These are phyloP conservation scores for Dione juno DNA, from an alignment of 2,888 invertebrate genomes.

Conservation along the genomic window DNA sequence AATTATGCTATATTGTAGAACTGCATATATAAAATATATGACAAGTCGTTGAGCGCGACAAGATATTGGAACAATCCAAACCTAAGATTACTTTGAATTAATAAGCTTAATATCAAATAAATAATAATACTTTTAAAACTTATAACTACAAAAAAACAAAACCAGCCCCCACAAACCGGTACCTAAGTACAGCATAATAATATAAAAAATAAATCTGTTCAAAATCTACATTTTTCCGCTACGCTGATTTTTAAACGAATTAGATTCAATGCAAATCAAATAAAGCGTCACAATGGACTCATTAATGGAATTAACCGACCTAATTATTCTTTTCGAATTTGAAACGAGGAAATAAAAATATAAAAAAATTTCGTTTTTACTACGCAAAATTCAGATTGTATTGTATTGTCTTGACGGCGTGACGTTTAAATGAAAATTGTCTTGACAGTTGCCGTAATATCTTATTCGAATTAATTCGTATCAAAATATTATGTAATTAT, in stretches of 20 bases:
- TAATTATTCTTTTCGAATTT: slow-evolving; percentile 66
- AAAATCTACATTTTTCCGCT: slow-evolving; percentile 50
- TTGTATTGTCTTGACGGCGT: slow-evolving; percentile 8
- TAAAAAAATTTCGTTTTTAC: slow-evolving; percentile 2
- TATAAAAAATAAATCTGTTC: slow-evolving; percentile 16
- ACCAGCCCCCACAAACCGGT: not conserved
- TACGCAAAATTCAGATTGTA: slow-evolving; percentile 2
- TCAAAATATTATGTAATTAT: not conserved
- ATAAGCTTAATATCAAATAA: no score
- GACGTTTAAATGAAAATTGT: slow-evolving; percentile 12
- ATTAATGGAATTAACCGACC: slow-evolving; percentile 71
- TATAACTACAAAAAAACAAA: not conserved
- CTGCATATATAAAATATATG: no score
- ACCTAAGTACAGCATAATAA: not conserved
- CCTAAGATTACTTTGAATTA: no score
- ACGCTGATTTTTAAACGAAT: slow-evolving; percentile 55
- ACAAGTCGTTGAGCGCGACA: no score
- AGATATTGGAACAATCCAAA: no score
- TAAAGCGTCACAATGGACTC: slow-evolving; percentile 63
- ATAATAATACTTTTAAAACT: no score
- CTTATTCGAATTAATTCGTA: not conserved
- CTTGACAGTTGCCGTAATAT: slow-evolving; percentile 14
- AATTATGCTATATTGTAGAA: no score
- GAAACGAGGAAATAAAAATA: slow-evolving; percentile 40
- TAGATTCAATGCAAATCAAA: slow-evolving; percentile 65